A percentile compares a stretch with the other conserved stretches of the same genome.
Conservation (phyloP, 2,797 vertebrate genomes). For the Scolopax rusticola region DNA sequence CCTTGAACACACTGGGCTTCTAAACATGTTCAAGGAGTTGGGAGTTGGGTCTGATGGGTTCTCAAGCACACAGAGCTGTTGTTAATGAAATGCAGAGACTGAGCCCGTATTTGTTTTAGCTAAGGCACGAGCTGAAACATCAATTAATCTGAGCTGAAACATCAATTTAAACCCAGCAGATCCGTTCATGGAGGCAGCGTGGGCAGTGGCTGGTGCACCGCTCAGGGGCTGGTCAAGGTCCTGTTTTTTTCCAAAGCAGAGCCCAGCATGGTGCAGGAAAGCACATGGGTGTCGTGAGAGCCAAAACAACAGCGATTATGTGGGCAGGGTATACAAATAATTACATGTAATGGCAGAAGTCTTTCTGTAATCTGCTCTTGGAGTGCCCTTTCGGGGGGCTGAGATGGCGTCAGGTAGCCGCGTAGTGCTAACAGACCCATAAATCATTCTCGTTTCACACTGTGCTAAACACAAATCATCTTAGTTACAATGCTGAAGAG, state of each 20-base stretch:
- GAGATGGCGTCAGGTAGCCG: constrained; percentile 41
- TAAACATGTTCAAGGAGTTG: accelerated
- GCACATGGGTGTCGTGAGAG: background rate
- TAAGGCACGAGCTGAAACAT: background rate
- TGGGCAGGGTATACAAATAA: constrained; percentile 34
- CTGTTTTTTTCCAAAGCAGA: background rate
- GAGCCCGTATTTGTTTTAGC: background rate
- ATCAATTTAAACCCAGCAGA: background rate
- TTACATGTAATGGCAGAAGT: background rate
- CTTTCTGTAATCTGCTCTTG: constrained; percentile 41
- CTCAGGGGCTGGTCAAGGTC: background rate
- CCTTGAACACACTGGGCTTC: background rate
- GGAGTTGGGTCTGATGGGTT: background rate
- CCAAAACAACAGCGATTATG: background rate
- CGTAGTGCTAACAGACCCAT: background rate
- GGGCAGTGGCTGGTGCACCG: background rate
- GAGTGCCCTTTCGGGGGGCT: constrained; percentile 57
- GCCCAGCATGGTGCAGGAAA: background rate
- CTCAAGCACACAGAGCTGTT: background rate
- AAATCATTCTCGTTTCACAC: constrained; percentile 49
- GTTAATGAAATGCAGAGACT: background rate
- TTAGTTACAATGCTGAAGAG: constrained; percentile 49
- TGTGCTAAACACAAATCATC: constrained; percentile 35
- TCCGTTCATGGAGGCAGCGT: background rate
- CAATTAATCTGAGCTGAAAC: background rate